Evolutionary conservation across 2,113 vertebrate genomes (phyloP), one percentile per base, ranked within the genome.

Genomic region (Oncorhynchus nerka): DNA sequence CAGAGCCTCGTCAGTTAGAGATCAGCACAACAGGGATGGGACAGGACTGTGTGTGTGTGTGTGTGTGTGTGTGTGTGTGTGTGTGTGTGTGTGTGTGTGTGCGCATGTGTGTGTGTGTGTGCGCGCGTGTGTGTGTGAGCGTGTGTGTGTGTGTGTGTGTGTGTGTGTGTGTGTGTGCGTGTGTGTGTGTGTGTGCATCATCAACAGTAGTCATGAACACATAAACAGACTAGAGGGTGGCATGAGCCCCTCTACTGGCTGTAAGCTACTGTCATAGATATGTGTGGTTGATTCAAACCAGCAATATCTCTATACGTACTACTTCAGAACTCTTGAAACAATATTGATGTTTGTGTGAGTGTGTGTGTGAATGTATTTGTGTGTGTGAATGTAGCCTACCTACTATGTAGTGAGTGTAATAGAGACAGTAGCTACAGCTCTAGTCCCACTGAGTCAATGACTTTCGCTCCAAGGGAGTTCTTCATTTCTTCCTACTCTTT

Each of bases 1-100:
- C 74, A 71, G 78, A 77, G 74, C 62, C 49, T 61, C 73, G 77
- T 74, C 70, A 76, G 75, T 70, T 73, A 79, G 51, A 64, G 24
- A 55, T 76, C 80, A 76, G 70, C 19, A 64, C 77, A 67, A 19
- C 19, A 28, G 62, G 73, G 71, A 51, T 11, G 55, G 12, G 20
- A 39, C 11, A 16, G 57, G 16, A 28, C 30, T 28, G 51, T 61
- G 28, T 19, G 30, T 32, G 55, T 32, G 71, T 51, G 48, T 57
- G 49, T 72, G 26, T 72, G 28, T 39, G 34, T 69, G 30, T 34
- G 68, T 39, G 30, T 69, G 34, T 45, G 30, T 69, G 68, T 39
- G 30, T 20, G 34, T 69, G 68, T 39, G 34, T 19, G 34, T 34
- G 28, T 59, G 19, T 32, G 57, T 61, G 71, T n/a, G 70, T 24